Conservation (phyloP, 2,888 invertebrate genomes). For the Belgica antarctica region DNA sequence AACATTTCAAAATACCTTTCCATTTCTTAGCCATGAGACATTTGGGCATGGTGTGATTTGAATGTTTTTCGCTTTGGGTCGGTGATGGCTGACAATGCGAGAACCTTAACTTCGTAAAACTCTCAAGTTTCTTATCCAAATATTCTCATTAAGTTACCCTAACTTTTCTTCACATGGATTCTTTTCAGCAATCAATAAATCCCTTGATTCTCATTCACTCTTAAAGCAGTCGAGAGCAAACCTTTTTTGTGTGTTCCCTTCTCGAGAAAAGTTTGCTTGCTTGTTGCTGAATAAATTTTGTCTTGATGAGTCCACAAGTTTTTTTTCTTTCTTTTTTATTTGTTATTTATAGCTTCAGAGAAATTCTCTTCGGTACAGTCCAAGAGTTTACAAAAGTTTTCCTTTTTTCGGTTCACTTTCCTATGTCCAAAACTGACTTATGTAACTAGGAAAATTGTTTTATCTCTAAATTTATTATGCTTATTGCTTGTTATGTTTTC, state of each 20-base stretch:
- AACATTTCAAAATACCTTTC: too few relatives aligned
- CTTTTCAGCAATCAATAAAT: conserved; percentile 26
- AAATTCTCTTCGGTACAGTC: background rate
- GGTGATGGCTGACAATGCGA: background rate
- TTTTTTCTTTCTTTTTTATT: background rate
- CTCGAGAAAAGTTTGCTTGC: conserved; percentile 4
- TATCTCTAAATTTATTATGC: background rate
- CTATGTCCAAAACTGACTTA: conserved; percentile 7
- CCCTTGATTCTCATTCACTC: conserved; percentile 22
- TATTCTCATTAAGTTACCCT: conserved; percentile 12
- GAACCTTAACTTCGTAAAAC: too few relatives aligned
- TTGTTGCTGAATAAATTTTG: conserved; percentile 21
- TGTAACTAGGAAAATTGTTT: background rate
- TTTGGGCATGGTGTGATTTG: conserved; percentile 74
- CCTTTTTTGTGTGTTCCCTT: background rate
- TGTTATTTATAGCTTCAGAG: background rate
- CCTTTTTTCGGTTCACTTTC: background rate
- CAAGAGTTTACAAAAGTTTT: background rate
- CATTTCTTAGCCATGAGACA: conserved; percentile 95
- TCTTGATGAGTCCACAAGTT: conserved; percentile 29
- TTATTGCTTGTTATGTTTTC: conserved; percentile 29
- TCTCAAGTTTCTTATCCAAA: background rate
- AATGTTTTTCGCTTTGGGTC: conserved; percentile 4
- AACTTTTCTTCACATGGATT: conserved; percentile 13
- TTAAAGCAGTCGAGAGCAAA: background rate